phyloP scores from a whole-genome alignment of 2,797 vertebrate species.

The Siniperca scherzeri region DNA sequence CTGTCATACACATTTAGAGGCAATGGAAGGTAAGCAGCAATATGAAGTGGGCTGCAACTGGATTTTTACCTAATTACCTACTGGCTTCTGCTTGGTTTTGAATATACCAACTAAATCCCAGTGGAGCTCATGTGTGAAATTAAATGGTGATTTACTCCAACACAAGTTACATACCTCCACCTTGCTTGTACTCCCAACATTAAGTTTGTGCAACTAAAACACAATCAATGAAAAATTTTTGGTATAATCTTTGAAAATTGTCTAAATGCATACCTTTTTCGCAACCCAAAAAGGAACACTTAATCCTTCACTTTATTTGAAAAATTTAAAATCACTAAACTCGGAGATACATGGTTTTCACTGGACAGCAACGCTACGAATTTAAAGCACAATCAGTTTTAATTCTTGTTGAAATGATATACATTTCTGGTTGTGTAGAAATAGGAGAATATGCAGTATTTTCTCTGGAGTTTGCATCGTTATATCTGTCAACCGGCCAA shows the following conservation, averaged over 20 bases:
- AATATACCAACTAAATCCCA: neutral
- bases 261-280: neutral
- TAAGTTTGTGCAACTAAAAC: neutral
- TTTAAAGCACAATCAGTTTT: neutral
- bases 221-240: neutral
- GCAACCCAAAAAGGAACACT: neutral
- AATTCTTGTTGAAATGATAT: neutral
- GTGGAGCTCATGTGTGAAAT: slow-evolving; percentile 33
- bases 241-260: neutral
- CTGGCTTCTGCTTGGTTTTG: neutral
- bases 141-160: slow-evolving; percentile 10
- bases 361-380: too few species aligned
- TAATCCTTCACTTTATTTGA: neutral
- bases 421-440: neutral
- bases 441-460: neutral
- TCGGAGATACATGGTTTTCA: neutral
- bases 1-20: neutral
- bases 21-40: neutral
- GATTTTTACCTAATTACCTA: slow-evolving; percentile 9
- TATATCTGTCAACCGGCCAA: slow-evolving; percentile 3
- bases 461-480: neutral
- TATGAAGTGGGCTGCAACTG: neutral
- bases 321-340: neutral
- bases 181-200: neutral
- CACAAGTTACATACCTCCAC: neutral